Base-by-base conservation (phyloP, 2,797 vertebrate genomes). In the Chaetodon trifasciatus region DNA sequence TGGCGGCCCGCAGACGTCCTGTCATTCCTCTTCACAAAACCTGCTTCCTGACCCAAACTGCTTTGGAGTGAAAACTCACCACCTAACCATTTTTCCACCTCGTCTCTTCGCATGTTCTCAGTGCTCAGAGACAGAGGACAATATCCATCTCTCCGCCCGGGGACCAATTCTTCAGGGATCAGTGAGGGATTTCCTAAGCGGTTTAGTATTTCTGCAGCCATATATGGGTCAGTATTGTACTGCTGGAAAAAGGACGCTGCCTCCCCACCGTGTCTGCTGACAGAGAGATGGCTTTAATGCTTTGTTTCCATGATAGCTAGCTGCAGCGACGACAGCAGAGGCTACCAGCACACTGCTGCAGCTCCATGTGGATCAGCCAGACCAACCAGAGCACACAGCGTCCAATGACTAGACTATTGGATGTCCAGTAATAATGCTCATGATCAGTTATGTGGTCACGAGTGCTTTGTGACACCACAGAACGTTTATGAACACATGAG, bases 161-260 rank as follows among this genome's bases (percentile, higher is more conserved):
- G 73, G 68, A 73, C 50, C 72, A 63, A 76, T 64, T 82, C 83
- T 82, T 91, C 69, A 58, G 81, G 87, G 88, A 88, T 88, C 88
- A 86, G 79, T 3, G 76, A 87, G 73, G 87, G 85, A 89, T 86
- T 90, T 90, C 77, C 80, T 81, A 74, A 81, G 85, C n/a, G 58
- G 83, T 87, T 90, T 87, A 88, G 81, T 76, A 82, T 87, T 88
- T 88, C 76, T 76, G 19, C 74, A 78, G 46, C 67, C 77, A 70
- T 69, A 86, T 86, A 80, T 84, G 87, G 85, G 88, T 88, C 83
- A 82, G 81, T 42, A 61, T 47, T 87, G 70, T 76, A 44, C 57
- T 57, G 46, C 23, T 68, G 72, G 79, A 61, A 6, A 12, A 76
- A 62, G 23, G 77, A 65, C 53, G 65, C 60, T 28, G 71, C 75